Percentiles rank a stretch among this genome's conserved stretches.
These are phyloP conservation scores for Bergia sp. DNA, from an alignment of 92 coral and sea anemone species.

Conservation along the genomic window DNA sequence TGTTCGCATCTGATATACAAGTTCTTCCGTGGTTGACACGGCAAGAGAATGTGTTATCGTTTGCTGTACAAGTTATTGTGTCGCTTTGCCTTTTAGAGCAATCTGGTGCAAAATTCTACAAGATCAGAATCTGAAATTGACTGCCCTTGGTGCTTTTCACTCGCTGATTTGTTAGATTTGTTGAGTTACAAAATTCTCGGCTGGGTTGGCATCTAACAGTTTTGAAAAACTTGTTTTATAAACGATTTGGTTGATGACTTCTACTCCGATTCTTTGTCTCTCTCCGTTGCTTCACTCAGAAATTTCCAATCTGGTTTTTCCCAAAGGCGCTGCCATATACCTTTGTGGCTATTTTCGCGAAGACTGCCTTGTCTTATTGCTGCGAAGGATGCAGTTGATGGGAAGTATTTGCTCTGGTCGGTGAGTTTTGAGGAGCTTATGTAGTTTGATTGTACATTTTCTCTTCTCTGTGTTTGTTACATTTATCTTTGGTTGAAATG, in stretches of 20 bases:
- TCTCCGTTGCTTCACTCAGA: constrained; percentile 47
- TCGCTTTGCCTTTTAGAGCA: too few relatives aligned
- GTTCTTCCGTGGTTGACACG: too few relatives aligned
- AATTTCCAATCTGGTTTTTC: constrained; percentile 62
- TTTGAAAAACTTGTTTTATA: constrained; percentile 45
- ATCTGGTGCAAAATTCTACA: too few relatives aligned
- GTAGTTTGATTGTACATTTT: constrained; percentile 54
- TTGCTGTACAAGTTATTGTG: background rate
- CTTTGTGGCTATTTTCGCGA: background rate
- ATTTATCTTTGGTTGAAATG: too few relatives aligned
- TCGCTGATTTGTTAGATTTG: constrained; percentile 49
- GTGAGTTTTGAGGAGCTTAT: constrained; percentile 61
- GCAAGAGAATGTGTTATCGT: background rate
- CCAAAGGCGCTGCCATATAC: constrained; percentile 58
- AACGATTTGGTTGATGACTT: constrained; percentile 50
- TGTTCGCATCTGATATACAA: background rate
- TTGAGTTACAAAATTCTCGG: constrained; percentile 53
- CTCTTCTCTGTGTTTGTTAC: background rate
- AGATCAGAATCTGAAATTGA: too few relatives aligned
- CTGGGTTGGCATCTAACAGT: constrained; percentile 46
- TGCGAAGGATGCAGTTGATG: constrained; percentile 61
- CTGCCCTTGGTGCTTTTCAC: constrained; percentile 32
- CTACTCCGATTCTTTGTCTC: constrained; percentile 35
- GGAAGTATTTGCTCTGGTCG: constrained; percentile 56
- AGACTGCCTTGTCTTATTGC: constrained; percentile 44